Percentiles rank a stretch among this genome's conserved stretches.
Evolutionary conservation across 2,888 invertebrate species (phyloP).

Genomic region (Neoascia interrupta): DNA sequence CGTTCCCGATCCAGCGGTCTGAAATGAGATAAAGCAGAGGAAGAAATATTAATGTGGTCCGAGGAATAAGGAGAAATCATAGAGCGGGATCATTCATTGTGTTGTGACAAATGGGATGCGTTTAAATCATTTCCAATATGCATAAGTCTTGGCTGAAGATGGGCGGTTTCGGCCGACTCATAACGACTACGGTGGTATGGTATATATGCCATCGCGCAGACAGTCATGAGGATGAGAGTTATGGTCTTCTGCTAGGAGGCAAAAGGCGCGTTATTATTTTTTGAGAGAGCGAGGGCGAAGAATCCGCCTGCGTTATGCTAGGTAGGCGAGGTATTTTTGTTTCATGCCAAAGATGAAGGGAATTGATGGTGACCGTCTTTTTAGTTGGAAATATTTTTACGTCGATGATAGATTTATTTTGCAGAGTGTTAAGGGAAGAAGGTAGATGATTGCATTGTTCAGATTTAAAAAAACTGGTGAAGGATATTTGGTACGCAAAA

Average conservation of each 20-base stretch:
- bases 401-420: too few relatives aligned
- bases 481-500: too few relatives aligned
- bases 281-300: background rate
- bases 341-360: constrained; percentile 17
- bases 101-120: constrained; percentile 68
- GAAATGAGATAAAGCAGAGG: constrained; percentile 74
- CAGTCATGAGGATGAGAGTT: constrained; percentile 28
- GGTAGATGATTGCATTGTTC: too few relatives aligned
- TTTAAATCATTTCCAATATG: constrained; percentile 68
- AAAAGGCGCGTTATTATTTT: constrained; percentile 24
- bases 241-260: constrained; percentile 55
- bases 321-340: constrained; percentile 8
- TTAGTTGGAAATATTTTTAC: too few relatives aligned
- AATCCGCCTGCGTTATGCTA: constrained; percentile 10
- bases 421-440: too few relatives aligned
- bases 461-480: too few relatives aligned
- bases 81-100: constrained; percentile 29
- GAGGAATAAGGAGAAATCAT: constrained; percentile 9
- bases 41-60: constrained; percentile 21
- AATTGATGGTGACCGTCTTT: constrained; percentile 34
- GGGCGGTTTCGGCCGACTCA: constrained; percentile 49
- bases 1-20: constrained; percentile 94
- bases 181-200: constrained; percentile 51
- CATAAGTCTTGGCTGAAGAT: constrained; percentile 54
- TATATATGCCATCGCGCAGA: background rate